Base-by-base conservation (phyloP, 1,140 invertebrate species). In the Metopolophium dirhodum region DNA sequence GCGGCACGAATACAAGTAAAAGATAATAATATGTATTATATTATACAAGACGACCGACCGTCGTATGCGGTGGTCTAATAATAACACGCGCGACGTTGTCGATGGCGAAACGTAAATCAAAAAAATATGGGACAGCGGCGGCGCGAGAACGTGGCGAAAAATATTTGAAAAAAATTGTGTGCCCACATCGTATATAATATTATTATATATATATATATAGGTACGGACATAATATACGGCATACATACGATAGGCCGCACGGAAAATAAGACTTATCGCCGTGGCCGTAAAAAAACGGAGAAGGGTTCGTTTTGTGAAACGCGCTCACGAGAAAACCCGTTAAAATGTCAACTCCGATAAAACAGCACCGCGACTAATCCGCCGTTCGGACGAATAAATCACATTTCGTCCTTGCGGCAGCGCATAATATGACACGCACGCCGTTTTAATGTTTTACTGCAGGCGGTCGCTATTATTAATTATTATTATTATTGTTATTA, bases 291-390 rank as follows among this genome's bases (percentile, higher is more conserved):
- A 77, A 77, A 77, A 51, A 14, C 14, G n/a, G 61, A n/a, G 37
- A 85, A 26, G 83, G 37, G 37, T 85, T 85, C 45, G 6, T 87
- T 47, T 77, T 20, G 61, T 68, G 30, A 68, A 68, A 68, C 61
- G 61, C 61, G 37, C 54, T 45, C 41, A 20, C 47, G 54, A 61
- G 57, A n/a, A 90, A 90, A 61, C 88, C 51, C 88, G 88, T 92
- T 85, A 51, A 83, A 83, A 85, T 45, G 91, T 92, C 91, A 47
- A 92, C 49, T 85, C 22, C 68, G 77, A 92, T 85, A 92, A 92
- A 92, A 92, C 91, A 92, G 49, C 77, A 83, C 91, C 91, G 91
- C 35, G 91, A 92, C 91, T 41, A 92, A 92, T 92, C 61, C 30
- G 61, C 61, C 26, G 88, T 90, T 61, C 54, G 57, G 18, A 90